Evolutionary conservation across 2,797 vertebrate genomes (phyloP).

Genomic region (Schizopygopsis malacanthus): DNA sequence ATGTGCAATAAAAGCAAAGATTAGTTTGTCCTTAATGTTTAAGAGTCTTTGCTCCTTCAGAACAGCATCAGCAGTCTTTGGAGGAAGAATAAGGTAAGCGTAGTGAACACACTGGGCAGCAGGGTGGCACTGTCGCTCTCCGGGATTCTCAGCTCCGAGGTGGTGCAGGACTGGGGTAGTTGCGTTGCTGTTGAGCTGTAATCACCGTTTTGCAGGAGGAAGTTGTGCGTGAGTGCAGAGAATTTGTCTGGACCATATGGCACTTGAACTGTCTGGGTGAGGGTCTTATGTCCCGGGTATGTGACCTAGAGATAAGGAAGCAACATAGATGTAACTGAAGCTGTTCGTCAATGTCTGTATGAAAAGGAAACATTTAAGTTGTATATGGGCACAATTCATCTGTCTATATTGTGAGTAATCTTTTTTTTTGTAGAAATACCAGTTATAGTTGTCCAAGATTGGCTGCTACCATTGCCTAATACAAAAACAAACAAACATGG

Average conservation of each 20-base stretch:
- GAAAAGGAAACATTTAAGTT: no score
- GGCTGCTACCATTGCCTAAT: no score
- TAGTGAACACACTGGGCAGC: slow-evolving; percentile 19
- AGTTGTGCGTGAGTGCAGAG: slow-evolving; percentile 76
- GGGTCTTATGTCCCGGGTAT: slow-evolving; percentile 66
- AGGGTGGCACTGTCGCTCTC: slow-evolving; percentile 30
- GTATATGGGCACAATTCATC: no score
- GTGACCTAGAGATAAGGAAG: slow-evolving; percentile 74
- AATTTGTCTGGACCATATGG: slow-evolving; percentile 67
- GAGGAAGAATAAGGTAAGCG: slow-evolving; percentile 25
- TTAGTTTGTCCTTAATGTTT: neutral
- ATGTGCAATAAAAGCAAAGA: slow-evolving; percentile 25
- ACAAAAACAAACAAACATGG: no score
- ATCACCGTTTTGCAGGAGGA: slow-evolving; percentile 62
- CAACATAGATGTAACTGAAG: neutral
- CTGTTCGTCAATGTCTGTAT: no score
- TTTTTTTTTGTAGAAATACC: no score
- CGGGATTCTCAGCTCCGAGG: neutral
- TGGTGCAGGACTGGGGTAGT: neutral
- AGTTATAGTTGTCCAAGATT: no score
- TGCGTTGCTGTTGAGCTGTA: neutral
- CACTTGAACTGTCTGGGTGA: slow-evolving; percentile 72
- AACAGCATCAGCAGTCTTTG: slow-evolving; percentile 40
- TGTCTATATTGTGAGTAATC: no score
- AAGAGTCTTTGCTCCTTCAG: neutral